These are phyloP conservation scores for Ophion ventricosus DNA, from an alignment of 2,888 invertebrate species.

Conservation along the genomic window DNA sequence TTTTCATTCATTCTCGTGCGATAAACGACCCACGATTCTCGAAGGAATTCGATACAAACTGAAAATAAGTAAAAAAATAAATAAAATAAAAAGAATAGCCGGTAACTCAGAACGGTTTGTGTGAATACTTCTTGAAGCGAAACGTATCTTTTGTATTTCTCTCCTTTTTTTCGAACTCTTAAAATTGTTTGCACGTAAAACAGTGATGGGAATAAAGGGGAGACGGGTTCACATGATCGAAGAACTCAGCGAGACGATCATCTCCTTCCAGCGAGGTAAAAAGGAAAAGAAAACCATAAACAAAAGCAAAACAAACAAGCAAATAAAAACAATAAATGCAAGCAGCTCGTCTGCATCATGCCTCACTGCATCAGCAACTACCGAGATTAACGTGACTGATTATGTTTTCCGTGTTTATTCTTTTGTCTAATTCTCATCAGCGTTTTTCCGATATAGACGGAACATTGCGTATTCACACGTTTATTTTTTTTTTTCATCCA, in stretches of 20 bases:
- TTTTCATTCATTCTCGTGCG: slow-evolving; percentile 18
- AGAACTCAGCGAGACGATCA: slow-evolving; percentile 98
- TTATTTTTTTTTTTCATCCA: slow-evolving; percentile 12
- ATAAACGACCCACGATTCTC: slow-evolving; percentile 13
- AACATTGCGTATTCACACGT: slow-evolving; percentile 19
- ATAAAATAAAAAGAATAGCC: neutral
- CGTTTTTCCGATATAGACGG: slow-evolving; percentile 10
- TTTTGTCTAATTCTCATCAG: slow-evolving; percentile 54
- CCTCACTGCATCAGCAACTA: slow-evolving; percentile 72
- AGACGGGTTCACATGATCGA: slow-evolving; percentile 99
- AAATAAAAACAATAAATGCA: slow-evolving; percentile 69
- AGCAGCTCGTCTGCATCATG: slow-evolving; percentile 75
- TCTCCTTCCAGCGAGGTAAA: slow-evolving; percentile 99
- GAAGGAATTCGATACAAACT: slow-evolving; percentile 8
- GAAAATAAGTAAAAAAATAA: too few species aligned
- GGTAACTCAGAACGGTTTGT: slow-evolving; percentile 8
- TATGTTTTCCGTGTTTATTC: slow-evolving; percentile 44
- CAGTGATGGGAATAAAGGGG: slow-evolving; percentile 99
- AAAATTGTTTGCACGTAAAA: slow-evolving; percentile 80
- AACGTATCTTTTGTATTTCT: slow-evolving; percentile 60
- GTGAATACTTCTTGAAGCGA: slow-evolving; percentile 30
- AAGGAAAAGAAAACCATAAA: slow-evolving; percentile 68
- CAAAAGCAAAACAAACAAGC: slow-evolving; percentile 20
- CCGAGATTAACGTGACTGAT: slow-evolving; percentile 62
- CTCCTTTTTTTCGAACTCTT: slow-evolving; percentile 58